phyloP scores from a whole-genome alignment of 2,113 vertebrate species.

The Butorides virescens region DNA sequence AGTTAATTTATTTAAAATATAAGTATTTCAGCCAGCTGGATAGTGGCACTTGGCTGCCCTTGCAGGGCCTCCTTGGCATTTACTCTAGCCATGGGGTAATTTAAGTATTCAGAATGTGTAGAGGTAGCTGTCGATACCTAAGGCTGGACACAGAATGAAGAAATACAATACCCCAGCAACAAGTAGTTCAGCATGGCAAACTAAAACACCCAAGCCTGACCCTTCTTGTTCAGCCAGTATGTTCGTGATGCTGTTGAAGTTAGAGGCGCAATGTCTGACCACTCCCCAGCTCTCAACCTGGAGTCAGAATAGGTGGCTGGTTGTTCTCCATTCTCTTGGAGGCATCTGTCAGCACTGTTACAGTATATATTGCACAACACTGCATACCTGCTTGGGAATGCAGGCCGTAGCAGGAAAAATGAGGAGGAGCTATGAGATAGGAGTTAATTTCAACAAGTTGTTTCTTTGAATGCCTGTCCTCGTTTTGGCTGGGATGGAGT shows the following conservation, averaged over 20 bases:
- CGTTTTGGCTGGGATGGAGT: too few species aligned
- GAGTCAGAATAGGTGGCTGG: neutral
- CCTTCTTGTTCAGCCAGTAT: neutral
- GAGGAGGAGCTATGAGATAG: neutral
- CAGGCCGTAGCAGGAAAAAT: neutral
- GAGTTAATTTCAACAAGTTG: neutral
- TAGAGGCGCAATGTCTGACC: neutral
- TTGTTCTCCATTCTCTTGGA: neutral
- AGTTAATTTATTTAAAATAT: conserved; percentile 7
- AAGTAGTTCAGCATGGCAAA: neutral
- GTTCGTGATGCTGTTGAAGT: neutral
- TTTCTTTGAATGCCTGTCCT: neutral
- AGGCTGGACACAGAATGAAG: neutral
- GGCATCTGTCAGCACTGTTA: neutral
- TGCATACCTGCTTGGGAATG: neutral
- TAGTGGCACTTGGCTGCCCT: conserved; percentile 19
- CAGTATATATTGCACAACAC: neutral
- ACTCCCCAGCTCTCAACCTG: neutral
- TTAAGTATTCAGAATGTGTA: neutral
- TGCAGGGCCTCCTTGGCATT: conserved; percentile 3
- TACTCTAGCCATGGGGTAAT: neutral
- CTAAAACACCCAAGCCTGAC: neutral
- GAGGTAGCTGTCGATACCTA: neutral
- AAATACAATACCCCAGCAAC: neutral
- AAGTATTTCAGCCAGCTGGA: neutral